Evolutionary conservation across 1,140 invertebrate genomes (phyloP), one percentile per base, ranked within the genome.

Genomic region (Archegozetes longisetosus): DNA sequence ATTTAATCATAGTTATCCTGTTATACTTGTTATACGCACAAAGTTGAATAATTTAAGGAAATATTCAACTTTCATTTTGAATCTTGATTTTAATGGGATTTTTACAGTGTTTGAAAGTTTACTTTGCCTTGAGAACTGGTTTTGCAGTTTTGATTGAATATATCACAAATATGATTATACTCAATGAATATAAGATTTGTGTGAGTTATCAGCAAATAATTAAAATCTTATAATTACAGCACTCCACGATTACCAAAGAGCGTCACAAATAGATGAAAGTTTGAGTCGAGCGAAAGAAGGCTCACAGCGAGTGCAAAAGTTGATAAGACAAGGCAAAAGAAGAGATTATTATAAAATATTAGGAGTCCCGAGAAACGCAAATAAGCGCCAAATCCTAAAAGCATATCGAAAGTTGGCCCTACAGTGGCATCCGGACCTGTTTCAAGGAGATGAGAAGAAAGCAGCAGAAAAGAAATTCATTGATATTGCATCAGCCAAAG

Each of bases 381-480:
- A 73, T 22, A 98, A 98, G 74, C 82, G 84, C 67, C 89, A 97
- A 72, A 93, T 98, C 20, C 77, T 83, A 1, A 98, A 97, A 78
- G 94, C 94, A 4, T 98, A 98, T 73, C 80, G 94, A 64, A 97
- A 96, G 79, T 80, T 90, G 55, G 95, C 95, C 17, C 88, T 93
- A 72, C 88, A 96, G 72, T 99, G 94, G 93, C 95, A 99, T 78
- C 95, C 95, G 0, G 95, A 99, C 73, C 93, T 93, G 74, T 98
- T 84, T 71, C 82, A 85, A 64, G 84, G 82, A 4, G 85, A 91
- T 55, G 71, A 74, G 51, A 98, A 98, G 74, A 91, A 94, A 70
- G 77, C 83, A 28, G 95, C 96, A 0, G 87, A 99, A 71, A 95
- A 95, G 71, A 96, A 87, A 73, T 99, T 99, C 69, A 97, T 98